Base-by-base conservation (phyloP, 2,113 vertebrate species). In the Prinia subflava region DNA sequence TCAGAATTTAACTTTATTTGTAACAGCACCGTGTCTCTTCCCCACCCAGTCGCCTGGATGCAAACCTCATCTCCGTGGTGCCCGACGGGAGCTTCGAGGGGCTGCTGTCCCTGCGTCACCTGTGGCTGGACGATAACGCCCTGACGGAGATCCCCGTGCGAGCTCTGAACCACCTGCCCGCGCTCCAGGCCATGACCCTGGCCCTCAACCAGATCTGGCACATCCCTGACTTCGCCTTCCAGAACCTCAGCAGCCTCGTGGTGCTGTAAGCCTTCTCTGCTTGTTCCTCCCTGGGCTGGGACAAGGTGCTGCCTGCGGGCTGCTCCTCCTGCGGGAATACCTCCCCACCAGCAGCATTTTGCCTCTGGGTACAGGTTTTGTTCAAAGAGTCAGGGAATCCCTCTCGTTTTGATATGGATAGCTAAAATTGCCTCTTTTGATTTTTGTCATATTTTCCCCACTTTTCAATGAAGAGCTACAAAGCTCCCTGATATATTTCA, bases 121-220 rank as follows among this genome's bases (percentile, higher is more conserved):
- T 99, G 92, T 99, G 99, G 99, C 91, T 99, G 96, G 99, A 99
- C 2, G 99, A 99, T 95, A 99, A 99, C 46, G 98, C 97, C 24
- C 98, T 99, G 83, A 98, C 97, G 2, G 98, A 99, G 97, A 99
- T 99, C 96, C 99, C 99, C 0, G 97, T 99, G 91, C 97, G 88
- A 55, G 99, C 99, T 11, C 98, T 99, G 87, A 97, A 97, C 87
- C 97, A 96, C 31, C 98, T 99, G 75, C 98, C 98, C 2, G 98
- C 99, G 13, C 98, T 99, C 42, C 99, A 99, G 92, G 99, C 99
- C 97, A 99, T 99, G 99, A 99, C 99, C 27, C 95, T 99, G 97
- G 99, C 99, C 21, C 99, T 99, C 96, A 99, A 99, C 98, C 98
- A 96, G 86, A 99, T 99, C 98, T 97, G 97, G 92, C 97, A 98